phyloP scores from a whole-genome alignment of 2,113 vertebrate species.

The Pituophis catenifer region DNA sequence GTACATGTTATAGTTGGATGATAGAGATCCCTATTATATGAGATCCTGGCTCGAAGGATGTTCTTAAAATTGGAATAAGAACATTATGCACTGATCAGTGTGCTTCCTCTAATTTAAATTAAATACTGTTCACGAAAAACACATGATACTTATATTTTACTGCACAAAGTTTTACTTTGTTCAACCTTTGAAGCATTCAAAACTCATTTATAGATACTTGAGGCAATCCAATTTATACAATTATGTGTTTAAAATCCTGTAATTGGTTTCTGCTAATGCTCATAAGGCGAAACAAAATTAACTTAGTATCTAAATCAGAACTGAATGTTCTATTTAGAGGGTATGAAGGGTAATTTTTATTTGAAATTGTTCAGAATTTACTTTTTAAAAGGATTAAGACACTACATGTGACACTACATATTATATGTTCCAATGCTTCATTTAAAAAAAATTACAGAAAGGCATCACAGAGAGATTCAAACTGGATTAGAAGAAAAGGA shows the following conservation, averaged over 20 bases:
- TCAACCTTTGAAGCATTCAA: constrained; percentile 18
- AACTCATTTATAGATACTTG: constrained; percentile 21
- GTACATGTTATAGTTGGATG: background rate
- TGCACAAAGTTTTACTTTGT: background rate
- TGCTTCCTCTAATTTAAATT: background rate
- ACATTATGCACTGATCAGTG: background rate
- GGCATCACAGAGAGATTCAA: background rate
- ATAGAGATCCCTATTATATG: background rate
- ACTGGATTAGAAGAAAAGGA: background rate
- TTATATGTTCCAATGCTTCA: background rate
- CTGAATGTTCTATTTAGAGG: background rate
- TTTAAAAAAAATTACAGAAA: background rate
- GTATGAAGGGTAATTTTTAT: constrained; percentile 12
- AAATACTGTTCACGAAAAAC: background rate
- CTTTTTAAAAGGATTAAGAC: background rate
- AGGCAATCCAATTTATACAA: constrained; percentile 24
- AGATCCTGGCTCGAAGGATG: background rate
- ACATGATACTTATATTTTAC: constrained; percentile 11
- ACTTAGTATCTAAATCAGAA: constrained; percentile 17
- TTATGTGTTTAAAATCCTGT: constrained; percentile 29
- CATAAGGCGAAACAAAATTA: constrained; percentile 24
- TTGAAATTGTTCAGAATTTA: constrained; percentile 4
- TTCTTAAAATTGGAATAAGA: background rate
- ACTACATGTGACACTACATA: background rate
- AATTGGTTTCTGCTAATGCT: constrained; percentile 30